Conservation (phyloP, 2,797 vertebrate genomes). For the Sebastiscus tertius region DNA sequence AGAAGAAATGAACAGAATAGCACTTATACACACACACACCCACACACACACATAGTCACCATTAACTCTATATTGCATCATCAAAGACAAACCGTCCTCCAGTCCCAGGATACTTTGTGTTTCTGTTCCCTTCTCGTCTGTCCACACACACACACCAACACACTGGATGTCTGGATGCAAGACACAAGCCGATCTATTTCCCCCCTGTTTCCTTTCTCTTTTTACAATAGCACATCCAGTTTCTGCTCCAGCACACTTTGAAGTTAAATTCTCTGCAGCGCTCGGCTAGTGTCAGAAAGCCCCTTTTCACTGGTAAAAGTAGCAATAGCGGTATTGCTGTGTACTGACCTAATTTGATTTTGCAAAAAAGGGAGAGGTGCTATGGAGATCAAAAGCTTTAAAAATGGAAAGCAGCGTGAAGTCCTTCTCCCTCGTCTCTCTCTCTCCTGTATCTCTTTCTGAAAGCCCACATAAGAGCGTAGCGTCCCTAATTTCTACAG, state of each 20-base stretch:
- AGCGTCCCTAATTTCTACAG: constrained; percentile 28
- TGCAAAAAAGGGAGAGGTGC: constrained; percentile 65
- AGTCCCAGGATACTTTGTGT: constrained; percentile 55
- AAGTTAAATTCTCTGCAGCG: constrained; percentile 46
- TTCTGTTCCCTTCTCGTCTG: constrained; percentile 49
- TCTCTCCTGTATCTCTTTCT: constrained; percentile 33
- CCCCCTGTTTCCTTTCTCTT: constrained; percentile 7
- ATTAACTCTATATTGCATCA: constrained; percentile 65
- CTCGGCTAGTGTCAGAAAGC: constrained; percentile 48
- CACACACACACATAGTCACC: constrained; percentile 10
- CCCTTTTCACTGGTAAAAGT: constrained; percentile 39
- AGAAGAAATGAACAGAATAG: not conserved
- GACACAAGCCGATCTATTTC: constrained; percentile 33
- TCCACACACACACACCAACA: constrained; percentile 4
- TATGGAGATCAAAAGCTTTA: constrained; percentile 63
- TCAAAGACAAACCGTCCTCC: constrained; percentile 59
- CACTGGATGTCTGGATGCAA: constrained; percentile 19
- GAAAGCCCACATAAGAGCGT: constrained; percentile 37
- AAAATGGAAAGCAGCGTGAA: constrained; percentile 59
- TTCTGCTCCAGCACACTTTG: constrained; percentile 56
- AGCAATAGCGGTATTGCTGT: constrained; percentile 53
- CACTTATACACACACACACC: not conserved
- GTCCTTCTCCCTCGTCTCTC: constrained; percentile 40
- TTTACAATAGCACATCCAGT: constrained; percentile 27
- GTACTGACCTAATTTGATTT: constrained; percentile 71